Conservation (phyloP, 2,797 vertebrate species). For the Hydrolagus colliei region DNA sequence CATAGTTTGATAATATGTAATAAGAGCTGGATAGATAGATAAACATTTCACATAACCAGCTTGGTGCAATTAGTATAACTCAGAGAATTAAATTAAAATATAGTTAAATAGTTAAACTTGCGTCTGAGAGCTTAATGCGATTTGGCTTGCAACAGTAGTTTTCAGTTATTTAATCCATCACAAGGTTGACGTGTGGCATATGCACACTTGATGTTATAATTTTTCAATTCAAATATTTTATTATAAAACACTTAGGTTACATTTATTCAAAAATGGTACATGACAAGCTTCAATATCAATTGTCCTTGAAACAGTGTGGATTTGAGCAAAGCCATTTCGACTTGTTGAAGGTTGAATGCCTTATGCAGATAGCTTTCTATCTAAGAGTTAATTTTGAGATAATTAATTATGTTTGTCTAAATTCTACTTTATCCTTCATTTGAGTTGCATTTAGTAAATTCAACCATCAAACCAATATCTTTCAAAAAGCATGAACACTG, state of each 20-base stretch:
- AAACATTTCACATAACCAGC: conserved; percentile 42
- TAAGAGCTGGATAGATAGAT: neutral
- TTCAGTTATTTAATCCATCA: conserved; percentile 62
- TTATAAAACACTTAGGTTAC: conserved; percentile 61
- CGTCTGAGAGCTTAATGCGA: conserved; percentile 64
- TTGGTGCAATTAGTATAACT: conserved; percentile 64
- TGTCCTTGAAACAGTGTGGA: neutral
- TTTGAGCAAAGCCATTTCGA: neutral
- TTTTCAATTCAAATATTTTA: conserved; percentile 57
- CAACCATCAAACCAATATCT: neutral
- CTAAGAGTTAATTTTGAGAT: neutral
- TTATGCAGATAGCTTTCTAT: neutral
- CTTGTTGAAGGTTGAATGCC: neutral
- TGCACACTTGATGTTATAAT: conserved; percentile 43
- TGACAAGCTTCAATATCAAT: neutral
- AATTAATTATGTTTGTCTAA: neutral
- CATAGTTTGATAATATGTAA: conserved; percentile 1
- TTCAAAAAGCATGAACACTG: neutral
- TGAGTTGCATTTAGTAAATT: neutral
- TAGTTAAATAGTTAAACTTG: conserved; percentile 67
- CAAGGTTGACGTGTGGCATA: conserved; percentile 53
- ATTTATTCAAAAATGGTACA: conserved; percentile 55
- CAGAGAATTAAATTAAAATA: conserved; percentile 69
- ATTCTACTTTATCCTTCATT: neutral
- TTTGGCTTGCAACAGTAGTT: conserved; percentile 68